Base-by-base conservation (phyloP, 2,113 vertebrate species). In the Passer montanus region DNA sequence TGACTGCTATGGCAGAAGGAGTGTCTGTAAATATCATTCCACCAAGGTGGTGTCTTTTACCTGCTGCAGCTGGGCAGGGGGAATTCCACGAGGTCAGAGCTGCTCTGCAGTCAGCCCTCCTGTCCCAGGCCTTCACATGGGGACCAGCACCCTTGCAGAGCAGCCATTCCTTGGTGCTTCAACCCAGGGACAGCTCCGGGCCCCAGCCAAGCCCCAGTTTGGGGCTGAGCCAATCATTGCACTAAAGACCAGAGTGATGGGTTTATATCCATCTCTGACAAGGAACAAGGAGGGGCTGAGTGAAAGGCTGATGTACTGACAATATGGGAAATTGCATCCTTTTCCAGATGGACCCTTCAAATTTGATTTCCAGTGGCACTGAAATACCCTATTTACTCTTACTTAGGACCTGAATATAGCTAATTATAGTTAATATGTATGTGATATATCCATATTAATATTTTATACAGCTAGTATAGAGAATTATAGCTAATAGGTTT, bases 41-140 rank as follows among this genome's bases (percentile, higher is more conserved):
- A 31, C 49, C 20, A 16, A 22, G 19, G 27, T n/a, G 62, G 27
- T 44, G 52, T n/a, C 1, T 3, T 64, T 49, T 33, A 15, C 7
- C 59, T 28, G 49, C 49, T 64, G 20, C 47, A 44, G 56, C 11
- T 7, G 11, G 35, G 7, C 8, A 20, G 47, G 58, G 33, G 20
- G 10, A 12, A 31, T 58, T 67, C 12, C 3, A 0, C 0, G 6
- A 35, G 49, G 33, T 39, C 4, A 3, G 35, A 11, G 8, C 15
- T 44, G 47, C 7, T 39, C 37, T 0, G 0, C 50, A 41, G 7
- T 13, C 47, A n/a, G 22, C 52, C 39, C 18, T 33, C 17, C 43
- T 9, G 18, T 18, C 44, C 47, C 30, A 23, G 60, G 35, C 5
- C 79, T 21, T 23, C 23, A 2, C 4, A 0, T 0, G 0, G 27